Base-by-base conservation (phyloP, 2,888 invertebrate genomes). In the Agonopterix heracliana region DNA sequence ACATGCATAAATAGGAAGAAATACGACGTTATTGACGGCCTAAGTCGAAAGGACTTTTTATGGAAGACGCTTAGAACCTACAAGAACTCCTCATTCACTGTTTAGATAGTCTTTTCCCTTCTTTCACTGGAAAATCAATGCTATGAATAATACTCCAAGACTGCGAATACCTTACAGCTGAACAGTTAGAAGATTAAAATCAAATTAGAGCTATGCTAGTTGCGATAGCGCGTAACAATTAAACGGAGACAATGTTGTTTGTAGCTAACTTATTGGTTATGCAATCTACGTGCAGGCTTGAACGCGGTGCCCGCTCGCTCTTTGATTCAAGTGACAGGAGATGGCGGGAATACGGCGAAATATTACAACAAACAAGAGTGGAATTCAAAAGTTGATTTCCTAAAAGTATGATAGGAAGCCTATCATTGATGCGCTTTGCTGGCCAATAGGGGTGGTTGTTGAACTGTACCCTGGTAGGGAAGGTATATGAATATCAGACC, bases 221-320 rank as follows among this genome's bases (percentile, higher is more conserved):
- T 34, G n/a, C 35, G 45, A 12, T 45, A 45, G 10, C 44, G 36
- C 9, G 35, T 26, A 36, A 45, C 45, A 36, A 46, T 46, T 46
- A 40, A 26, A 14, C 12, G n/a, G 26, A 12, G 40, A 40, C 46
- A 46, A n/a, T 40, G 34, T 44, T 34, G 45, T 45, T 11, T 45
- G 36, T 4, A 14, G 34, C 34, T 13, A 13, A 45, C 11, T 45
- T 45, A 45, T 45, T 36, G 45, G 40, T 46, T 46, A 40, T 40
- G 40, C 46, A 40, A 40, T 26, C 26, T 26, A 26, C 26, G 26
- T 26, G 38, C 9, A 11, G 40, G 40, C 4, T 13, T 14, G 46
- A 14, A 11, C 8, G 40, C 46, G 46, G 45, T 9, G 26, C 17
- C n/a, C 8, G 34, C 10, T 12, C 10, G 26, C 43, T 44, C 38